phyloP scores from a whole-genome alignment of 1,140 invertebrate genomes.

The Goniozus legneri region DNA sequence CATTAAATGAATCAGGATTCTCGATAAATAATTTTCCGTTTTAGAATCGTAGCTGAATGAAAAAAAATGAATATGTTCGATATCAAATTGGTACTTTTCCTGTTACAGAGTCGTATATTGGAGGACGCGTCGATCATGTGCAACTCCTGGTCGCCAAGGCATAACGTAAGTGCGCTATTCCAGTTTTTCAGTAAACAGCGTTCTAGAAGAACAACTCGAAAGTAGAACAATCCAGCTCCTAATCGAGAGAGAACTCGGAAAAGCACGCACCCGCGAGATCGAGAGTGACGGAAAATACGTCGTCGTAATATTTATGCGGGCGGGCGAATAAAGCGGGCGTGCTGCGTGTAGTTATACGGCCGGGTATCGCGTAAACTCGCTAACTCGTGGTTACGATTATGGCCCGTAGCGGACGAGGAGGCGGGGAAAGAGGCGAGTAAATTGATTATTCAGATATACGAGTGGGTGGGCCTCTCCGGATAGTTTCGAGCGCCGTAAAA shows the following conservation, averaged over 20 bases:
- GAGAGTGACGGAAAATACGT: not conserved
- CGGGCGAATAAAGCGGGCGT: too few species aligned
- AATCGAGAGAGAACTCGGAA: not conserved
- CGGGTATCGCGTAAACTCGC: constrained; percentile 37
- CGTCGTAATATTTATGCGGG: constrained; percentile 40
- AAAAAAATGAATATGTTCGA: not conserved
- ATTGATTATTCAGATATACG: constrained; percentile 51
- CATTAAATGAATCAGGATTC: too few species aligned
- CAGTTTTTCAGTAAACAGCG: too few species aligned
- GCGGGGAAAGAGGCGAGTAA: too few species aligned
- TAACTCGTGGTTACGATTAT: constrained; percentile 53
- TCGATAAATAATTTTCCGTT: too few species aligned
- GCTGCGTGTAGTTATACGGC: constrained; percentile 30
- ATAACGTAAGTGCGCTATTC: constrained; percentile 70
- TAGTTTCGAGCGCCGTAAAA: constrained; percentile 37
- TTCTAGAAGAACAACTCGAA: too few species aligned
- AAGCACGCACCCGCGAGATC: too few species aligned
- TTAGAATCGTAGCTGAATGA: too few species aligned
- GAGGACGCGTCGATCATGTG: constrained; percentile 85
- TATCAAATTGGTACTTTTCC: constrained; percentile 29
- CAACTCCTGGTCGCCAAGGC: constrained; percentile 82
- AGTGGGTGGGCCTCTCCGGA: constrained; percentile 27
- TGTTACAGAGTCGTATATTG: constrained; percentile 79
- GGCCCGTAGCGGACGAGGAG: too few species aligned
- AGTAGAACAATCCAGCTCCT: constrained; percentile 3